phyloP scores from a whole-genome alignment of 2,113 vertebrate genomes.

The Danio rerio region DNA sequence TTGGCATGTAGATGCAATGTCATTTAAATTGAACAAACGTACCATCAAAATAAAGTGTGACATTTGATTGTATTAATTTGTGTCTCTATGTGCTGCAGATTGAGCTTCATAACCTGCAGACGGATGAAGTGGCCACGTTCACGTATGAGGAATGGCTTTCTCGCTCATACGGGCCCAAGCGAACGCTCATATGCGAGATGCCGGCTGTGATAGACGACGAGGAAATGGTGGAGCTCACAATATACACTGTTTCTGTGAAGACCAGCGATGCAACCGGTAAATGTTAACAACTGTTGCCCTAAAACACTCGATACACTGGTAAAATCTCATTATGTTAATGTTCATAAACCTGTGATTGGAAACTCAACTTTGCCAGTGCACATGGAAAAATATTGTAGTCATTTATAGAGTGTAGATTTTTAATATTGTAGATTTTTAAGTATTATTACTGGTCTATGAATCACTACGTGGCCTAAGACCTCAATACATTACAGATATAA shows the following conservation, averaged over 20 bases:
- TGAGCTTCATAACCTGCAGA: slow-evolving; percentile 82
- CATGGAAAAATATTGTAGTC: too few relatives aligned
- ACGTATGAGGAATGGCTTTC: slow-evolving; percentile 93
- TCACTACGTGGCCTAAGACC: too few relatives aligned
- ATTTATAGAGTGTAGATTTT: too few relatives aligned
- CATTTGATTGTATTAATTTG: background rate
- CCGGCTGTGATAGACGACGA: slow-evolving; percentile 85
- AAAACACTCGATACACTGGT: too few relatives aligned
- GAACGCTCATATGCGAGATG: slow-evolving; percentile 86
- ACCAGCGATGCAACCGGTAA: slow-evolving; percentile 88
- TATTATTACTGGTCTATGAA: too few relatives aligned
- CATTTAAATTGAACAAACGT: too few relatives aligned
- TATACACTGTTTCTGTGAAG: slow-evolving; percentile 87
- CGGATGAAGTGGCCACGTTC: slow-evolving; percentile 86
- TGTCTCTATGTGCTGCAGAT: slow-evolving; percentile 74
- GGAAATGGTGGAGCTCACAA: slow-evolving; percentile 90
- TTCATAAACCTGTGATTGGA: background rate
- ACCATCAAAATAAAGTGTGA: too few relatives aligned
- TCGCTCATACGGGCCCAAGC: slow-evolving; percentile 80
- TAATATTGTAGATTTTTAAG: too few relatives aligned
- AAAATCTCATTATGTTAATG: too few relatives aligned
- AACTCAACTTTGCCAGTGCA: background rate
- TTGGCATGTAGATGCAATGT: too few relatives aligned
- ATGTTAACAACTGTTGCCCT: background rate
- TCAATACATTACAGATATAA: too few relatives aligned